Evolutionary conservation across 1,140 invertebrate species (phyloP).

Genomic region (Palaemon carinicauda): DNA sequence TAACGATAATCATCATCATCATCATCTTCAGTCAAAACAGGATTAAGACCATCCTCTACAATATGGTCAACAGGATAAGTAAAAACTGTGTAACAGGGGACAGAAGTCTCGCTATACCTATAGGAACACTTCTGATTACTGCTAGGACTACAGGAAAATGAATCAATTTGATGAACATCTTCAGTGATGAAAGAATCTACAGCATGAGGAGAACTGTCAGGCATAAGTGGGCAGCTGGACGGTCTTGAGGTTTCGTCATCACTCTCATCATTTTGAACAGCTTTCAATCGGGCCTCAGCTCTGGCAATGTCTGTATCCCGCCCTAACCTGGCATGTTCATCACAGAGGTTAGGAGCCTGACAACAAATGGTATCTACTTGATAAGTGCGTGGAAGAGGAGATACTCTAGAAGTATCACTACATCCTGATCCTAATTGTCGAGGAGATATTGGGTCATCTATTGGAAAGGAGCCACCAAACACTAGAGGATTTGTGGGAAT

Average conservation of each 20-base stretch:
- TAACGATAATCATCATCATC: slow-evolving; percentile 29
- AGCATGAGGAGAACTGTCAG: not conserved
- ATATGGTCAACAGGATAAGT: slow-evolving; percentile 41
- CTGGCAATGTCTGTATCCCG: slow-evolving; percentile 50
- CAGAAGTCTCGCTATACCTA: not conserved
- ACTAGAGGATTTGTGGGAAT: slow-evolving; percentile 67
- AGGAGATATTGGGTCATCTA: slow-evolving; percentile 62
- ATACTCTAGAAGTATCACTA: not conserved
- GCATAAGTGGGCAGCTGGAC: not conserved
- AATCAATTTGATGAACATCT: not conserved
- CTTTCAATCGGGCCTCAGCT: slow-evolving; percentile 32
- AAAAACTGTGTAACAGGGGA: slow-evolving; percentile 15
- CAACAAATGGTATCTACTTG: slow-evolving; percentile 60
- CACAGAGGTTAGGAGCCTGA: slow-evolving; percentile 54
- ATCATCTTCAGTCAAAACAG: slow-evolving; percentile 33
- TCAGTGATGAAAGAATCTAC: not conserved
- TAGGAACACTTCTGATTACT: not conserved
- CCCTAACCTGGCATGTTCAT: slow-evolving; percentile 52
- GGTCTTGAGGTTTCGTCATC: not conserved
- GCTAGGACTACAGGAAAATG: not conserved
- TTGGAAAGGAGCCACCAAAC: slow-evolving; percentile 78
- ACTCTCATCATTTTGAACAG: not conserved
- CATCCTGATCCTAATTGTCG: slow-evolving; percentile 34
- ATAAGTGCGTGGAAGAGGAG: slow-evolving; percentile 43
- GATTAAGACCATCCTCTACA: slow-evolving; percentile 34